Conservation (phyloP, 2,797 vertebrate genomes). For the Dermochelys coriacea region DNA sequence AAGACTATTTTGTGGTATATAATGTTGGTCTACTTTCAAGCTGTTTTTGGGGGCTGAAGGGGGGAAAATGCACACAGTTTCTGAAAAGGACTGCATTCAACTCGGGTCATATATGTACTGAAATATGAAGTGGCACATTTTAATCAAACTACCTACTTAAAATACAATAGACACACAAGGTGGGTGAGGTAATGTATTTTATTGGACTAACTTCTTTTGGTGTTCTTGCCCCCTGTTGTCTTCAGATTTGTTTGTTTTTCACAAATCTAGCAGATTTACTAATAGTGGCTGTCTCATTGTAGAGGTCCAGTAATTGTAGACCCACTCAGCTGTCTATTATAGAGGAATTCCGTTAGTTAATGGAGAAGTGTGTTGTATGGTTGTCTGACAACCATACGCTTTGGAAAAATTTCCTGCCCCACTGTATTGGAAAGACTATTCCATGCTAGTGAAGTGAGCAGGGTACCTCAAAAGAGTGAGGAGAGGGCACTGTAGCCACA, state of each 20-base stretch:
- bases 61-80: background rate
- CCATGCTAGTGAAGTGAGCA: background rate
- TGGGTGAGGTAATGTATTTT: background rate
- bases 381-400: background rate
- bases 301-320: background rate
- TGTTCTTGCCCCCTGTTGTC: too few species aligned
- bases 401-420: background rate
- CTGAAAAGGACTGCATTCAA: background rate
- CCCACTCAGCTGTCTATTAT: background rate
- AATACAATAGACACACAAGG: too few species aligned
- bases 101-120: background rate
- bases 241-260: too few species aligned
- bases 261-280: too few species aligned
- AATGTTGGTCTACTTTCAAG: background rate
- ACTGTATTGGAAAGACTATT: background rate
- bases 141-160: too few species aligned
- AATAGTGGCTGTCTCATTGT: too few species aligned
- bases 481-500: too few species aligned
- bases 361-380: background rate
- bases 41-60: background rate
- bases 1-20: constrained; percentile 52
- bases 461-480: background rate
- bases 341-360: background rate
- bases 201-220: too few species aligned
- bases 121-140: too few species aligned